Percentiles rank a stretch among this genome's conserved stretches.
phyloP scores from a whole-genome alignment of 2,888 invertebrate genomes.

The Nycteola revayana region DNA sequence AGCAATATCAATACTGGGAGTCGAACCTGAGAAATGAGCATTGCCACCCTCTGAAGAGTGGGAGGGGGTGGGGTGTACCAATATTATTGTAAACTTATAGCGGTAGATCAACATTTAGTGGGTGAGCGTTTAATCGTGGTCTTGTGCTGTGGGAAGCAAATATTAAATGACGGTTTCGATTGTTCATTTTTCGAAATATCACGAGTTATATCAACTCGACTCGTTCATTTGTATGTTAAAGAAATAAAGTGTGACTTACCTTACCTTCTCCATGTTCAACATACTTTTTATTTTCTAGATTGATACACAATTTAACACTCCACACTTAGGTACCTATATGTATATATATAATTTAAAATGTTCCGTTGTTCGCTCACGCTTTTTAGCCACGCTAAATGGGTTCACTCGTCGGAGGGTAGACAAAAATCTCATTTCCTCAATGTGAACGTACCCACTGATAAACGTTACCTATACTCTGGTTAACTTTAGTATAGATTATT shows the following conservation, averaged over 20 bases:
- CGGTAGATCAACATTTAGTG: constrained; percentile 1
- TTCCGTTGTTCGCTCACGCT: constrained; percentile 14
- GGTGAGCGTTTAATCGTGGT: background rate
- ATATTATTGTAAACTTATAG: constrained; percentile 50
- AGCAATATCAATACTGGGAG: constrained; percentile 79
- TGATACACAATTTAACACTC: constrained; percentile 1
- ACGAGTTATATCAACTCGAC: too few species aligned
- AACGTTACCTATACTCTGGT: constrained; percentile 8
- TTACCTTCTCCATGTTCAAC: too few species aligned
- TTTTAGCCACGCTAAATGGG: constrained; percentile 32
- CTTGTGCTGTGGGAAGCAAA: too few species aligned
- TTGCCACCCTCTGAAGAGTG: constrained; percentile 10
- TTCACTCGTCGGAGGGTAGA: constrained; percentile 39
- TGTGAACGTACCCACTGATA: constrained; percentile 40
- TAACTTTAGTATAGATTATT: too few species aligned
- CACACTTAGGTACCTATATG: background rate
- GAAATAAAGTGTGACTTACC: too few species aligned
- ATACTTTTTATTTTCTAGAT: too few species aligned
- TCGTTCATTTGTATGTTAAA: too few species aligned
- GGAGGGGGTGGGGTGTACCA: constrained; percentile 19
- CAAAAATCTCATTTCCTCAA: constrained; percentile 59
- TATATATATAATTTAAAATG: constrained; percentile 14
- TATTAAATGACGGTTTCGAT: too few species aligned
- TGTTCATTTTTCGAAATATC: too few species aligned
- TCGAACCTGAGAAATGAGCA: constrained; percentile 79